Evolutionary conservation across 2,797 vertebrate species (phyloP).

Genomic region (Sebastes ruberrimus): DNA sequence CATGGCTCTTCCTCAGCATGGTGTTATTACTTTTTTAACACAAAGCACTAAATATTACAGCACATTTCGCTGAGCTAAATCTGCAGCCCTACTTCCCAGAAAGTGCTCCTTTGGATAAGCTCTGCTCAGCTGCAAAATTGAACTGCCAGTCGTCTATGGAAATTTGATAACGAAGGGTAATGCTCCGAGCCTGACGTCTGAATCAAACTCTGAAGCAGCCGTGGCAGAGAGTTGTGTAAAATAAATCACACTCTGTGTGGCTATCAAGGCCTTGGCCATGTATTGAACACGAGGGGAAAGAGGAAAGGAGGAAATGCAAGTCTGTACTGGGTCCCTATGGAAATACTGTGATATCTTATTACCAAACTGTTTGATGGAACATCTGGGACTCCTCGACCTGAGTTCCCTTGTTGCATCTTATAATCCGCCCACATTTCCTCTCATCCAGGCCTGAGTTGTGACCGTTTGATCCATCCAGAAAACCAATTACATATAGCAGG

Average conservation of each 20-base stretch:
- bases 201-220: conserved; percentile 54
- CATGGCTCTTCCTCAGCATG: background rate
- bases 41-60: conserved; percentile 33
- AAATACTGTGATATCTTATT: conserved; percentile 64
- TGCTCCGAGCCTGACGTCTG: conserved; percentile 66
- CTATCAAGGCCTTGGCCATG: conserved; percentile 27
- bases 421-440: conserved; percentile 48
- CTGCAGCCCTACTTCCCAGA: conserved; percentile 26
- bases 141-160: conserved; percentile 72
- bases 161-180: conserved; percentile 69
- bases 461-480: conserved; percentile 61
- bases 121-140: conserved; percentile 78
- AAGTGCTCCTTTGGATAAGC: conserved; percentile 62
- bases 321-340: conserved; percentile 16
- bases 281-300: background rate
- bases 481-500: conserved; percentile 66
- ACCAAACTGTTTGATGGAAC: conserved; percentile 67
- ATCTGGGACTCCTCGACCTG: conserved; percentile 59
- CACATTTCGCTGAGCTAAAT: conserved; percentile 44
- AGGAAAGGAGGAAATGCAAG: background rate
- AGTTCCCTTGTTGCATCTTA: conserved; percentile 16
- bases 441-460: conserved; percentile 42
- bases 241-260: conserved; percentile 43
- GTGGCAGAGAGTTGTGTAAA: conserved; percentile 30
- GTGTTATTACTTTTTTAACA: conserved; percentile 41